Conservation (phyloP, 2,797 vertebrate genomes). For the Peromyscus eremicus region DNA sequence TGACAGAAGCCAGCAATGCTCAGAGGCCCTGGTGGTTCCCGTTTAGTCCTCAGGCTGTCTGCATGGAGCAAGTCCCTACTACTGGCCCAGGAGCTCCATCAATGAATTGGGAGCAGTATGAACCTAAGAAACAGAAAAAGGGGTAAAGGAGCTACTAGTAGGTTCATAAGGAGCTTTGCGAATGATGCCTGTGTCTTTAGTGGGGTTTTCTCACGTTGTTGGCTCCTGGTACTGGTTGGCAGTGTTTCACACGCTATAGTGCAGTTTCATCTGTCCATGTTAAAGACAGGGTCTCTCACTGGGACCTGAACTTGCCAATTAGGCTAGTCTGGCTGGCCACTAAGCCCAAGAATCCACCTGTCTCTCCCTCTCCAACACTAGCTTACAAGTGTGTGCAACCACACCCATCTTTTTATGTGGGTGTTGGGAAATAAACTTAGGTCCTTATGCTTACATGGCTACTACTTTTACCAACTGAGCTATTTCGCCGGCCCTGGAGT, state of each 20-base stretch:
- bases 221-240: neutral
- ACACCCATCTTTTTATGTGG: neutral
- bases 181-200: neutral
- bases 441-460: neutral
- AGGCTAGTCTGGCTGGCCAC: neutral
- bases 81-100: neutral
- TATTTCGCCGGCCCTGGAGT: neutral
- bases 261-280: neutral
- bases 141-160: neutral
- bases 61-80: neutral
- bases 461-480: neutral
- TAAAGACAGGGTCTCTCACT: neutral
- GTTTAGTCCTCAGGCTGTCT: neutral
- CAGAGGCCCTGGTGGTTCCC: neutral
- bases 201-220: neutral
- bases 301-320: neutral
- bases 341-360: neutral
- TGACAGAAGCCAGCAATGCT: neutral
- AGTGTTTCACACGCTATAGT: neutral
- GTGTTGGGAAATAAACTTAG: conserved; percentile 16
- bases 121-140: neutral
- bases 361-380: neutral
- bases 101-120: neutral
- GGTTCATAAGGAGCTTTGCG: neutral
- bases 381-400: neutral